Evolutionary conservation across 2,113 vertebrate genomes (phyloP).

Genomic region (Aptenodytes forsteri): DNA sequence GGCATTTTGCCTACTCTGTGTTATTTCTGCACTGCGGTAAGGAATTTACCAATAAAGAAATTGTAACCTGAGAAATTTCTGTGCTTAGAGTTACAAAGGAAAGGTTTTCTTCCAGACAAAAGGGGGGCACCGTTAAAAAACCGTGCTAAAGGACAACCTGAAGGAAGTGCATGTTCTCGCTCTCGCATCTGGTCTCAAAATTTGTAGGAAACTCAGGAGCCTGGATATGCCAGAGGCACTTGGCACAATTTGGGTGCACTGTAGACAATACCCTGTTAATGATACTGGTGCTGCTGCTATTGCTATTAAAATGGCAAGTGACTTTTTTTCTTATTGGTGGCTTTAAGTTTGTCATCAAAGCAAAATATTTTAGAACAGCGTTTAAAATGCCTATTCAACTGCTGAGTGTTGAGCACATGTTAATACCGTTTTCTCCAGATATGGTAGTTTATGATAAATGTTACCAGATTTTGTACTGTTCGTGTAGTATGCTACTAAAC

Average conservation of each 20-base stretch:
- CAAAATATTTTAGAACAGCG: background rate
- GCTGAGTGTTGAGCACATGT: constrained; percentile 59
- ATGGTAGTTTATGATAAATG: constrained; percentile 63
- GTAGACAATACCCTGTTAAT: background rate
- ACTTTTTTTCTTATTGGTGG: background rate
- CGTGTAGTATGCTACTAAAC: constrained; percentile 15
- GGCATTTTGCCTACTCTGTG: background rate
- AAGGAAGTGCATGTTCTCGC: background rate
- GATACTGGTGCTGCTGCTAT: background rate
- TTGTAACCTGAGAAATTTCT: background rate
- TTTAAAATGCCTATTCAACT: constrained; percentile 17
- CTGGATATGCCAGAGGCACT: background rate
- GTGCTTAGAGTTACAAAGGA: background rate
- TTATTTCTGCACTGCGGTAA: background rate
- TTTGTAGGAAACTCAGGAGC: background rate
- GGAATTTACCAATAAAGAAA: background rate
- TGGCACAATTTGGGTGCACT: background rate
- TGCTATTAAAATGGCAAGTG: background rate
- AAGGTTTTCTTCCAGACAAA: background rate
- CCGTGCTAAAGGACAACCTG: background rate
- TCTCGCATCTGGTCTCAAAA: background rate
- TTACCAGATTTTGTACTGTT: constrained; percentile 51
- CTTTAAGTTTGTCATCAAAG: constrained; percentile 43
- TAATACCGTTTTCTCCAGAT: constrained; percentile 58
- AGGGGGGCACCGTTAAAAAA: background rate